These are phyloP conservation scores for Rhinoderma darwinii DNA, from an alignment of 2,113 vertebrate species.

Conservation along the genomic window DNA sequence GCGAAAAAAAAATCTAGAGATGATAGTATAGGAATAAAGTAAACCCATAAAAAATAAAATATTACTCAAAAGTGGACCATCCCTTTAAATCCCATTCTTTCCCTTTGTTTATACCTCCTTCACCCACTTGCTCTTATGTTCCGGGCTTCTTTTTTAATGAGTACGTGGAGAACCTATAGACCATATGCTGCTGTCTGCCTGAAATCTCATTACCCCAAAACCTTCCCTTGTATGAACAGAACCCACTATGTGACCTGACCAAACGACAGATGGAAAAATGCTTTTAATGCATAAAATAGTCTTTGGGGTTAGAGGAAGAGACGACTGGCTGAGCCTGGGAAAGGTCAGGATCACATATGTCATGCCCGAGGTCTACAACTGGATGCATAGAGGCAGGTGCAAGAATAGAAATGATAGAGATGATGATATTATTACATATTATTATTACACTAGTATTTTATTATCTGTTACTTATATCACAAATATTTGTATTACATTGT, in stretches of 20 bases:
- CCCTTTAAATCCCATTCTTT: neutral
- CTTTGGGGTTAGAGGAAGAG: neutral
- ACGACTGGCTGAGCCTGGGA: conserved; percentile 13
- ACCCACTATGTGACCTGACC: neutral
- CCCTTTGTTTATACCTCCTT: neutral
- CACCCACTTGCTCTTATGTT: neutral
- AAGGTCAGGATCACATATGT: conserved; percentile 31
- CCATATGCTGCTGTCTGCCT: neutral
- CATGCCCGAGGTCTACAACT: neutral
- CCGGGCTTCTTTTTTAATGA: neutral
- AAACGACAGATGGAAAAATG: conserved; percentile 20
- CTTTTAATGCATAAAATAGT: conserved; percentile 11
- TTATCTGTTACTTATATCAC: too few species aligned
- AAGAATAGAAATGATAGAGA: too few species aligned
- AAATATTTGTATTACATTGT: too few species aligned
- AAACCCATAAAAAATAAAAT: neutral
- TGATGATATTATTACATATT: too few species aligned
- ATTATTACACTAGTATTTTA: too few species aligned
- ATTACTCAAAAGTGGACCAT: neutral
- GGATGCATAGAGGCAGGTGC: neutral
- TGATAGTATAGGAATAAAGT: too few species aligned
- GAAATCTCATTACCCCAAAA: neutral
- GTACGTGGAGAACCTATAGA: neutral
- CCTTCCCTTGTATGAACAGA: neutral
- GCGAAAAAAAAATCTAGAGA: neutral